Evolutionary conservation across 2,113 vertebrate species (phyloP).

Genomic region (Kryptolebias marmoratus): DNA sequence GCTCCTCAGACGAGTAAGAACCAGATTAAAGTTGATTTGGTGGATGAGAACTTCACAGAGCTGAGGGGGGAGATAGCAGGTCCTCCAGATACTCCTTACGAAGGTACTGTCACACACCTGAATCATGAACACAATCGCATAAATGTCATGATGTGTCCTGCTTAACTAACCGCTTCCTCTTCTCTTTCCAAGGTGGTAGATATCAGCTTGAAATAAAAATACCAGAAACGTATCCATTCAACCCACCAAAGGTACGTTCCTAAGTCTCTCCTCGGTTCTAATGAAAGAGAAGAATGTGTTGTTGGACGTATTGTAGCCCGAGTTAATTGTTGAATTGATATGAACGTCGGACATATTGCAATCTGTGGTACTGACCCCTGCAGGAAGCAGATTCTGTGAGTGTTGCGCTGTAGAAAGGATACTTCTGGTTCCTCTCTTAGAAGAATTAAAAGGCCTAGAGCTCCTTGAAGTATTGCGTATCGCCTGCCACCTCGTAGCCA

Average conservation of each 20-base stretch:
- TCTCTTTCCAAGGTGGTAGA: slow-evolving; percentile 86
- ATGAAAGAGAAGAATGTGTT: no score
- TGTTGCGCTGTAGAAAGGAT: no score
- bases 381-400: no score
- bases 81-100: slow-evolving; percentile 98
- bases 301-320: no score
- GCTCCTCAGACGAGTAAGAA: slow-evolving; percentile 96
- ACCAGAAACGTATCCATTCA: slow-evolving; percentile 99
- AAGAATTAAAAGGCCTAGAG: no score
- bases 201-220: slow-evolving; percentile 99
- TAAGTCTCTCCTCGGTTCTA: not conserved
- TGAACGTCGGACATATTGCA: not conserved
- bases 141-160: not conserved
- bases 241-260: slow-evolving; percentile 92
- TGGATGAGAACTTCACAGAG: slow-evolving; percentile 99
- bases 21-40: slow-evolving; percentile 99
- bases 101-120: slow-evolving; percentile 81
- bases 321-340: not conserved
- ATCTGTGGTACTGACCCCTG: no score
- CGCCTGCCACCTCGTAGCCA: no score
- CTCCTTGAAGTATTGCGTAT: no score
- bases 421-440: no score
- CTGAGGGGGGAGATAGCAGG: slow-evolving; percentile 98
- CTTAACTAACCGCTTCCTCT: not conserved
- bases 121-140: not conserved